A percentile compares a stretch with the other conserved stretches of the same genome.
These are phyloP conservation scores for Sinocyclocheilus maitianheensis DNA, from an alignment of 2,113 vertebrate genomes.

Conservation along the genomic window DNA sequence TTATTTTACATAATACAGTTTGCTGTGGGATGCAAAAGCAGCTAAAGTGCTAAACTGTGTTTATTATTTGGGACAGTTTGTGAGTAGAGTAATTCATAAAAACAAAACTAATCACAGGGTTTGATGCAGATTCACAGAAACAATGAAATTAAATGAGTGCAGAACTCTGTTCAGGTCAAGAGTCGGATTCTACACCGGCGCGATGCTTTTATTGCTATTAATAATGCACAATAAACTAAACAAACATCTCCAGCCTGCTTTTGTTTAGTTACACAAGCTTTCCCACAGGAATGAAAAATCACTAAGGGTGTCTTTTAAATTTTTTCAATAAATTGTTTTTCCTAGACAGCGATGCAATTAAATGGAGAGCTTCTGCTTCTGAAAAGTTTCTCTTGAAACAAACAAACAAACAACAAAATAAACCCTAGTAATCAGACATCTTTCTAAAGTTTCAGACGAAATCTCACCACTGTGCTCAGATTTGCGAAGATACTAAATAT, in stretches of 20 bases:
- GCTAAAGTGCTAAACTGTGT: neutral
- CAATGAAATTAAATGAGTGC: neutral
- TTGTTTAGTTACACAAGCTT: neutral
- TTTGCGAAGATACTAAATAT: too few relatives aligned
- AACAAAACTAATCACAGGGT: neutral
- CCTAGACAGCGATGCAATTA: neutral
- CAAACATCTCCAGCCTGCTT: neutral
- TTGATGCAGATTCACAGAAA: neutral
- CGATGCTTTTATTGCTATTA: neutral
- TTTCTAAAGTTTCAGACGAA: too few relatives aligned
- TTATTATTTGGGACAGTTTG: neutral
- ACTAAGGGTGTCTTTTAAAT: neutral
- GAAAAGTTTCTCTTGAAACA: neutral
- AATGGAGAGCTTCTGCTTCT: neutral
- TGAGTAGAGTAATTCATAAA: neutral
- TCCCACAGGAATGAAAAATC: neutral
- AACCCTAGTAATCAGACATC: too few relatives aligned
- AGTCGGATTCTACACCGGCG: neutral
- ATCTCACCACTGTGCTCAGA: too few relatives aligned
- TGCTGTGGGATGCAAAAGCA: neutral
- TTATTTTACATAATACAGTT: slow-evolving; percentile 1
- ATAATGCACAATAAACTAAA: neutral
- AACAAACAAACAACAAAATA: too few relatives aligned
- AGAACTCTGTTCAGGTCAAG: neutral
- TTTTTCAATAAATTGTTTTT: neutral